Evolutionary conservation across 2,888 invertebrate genomes (phyloP).

Genomic region (Synanthedon vespiformis): DNA sequence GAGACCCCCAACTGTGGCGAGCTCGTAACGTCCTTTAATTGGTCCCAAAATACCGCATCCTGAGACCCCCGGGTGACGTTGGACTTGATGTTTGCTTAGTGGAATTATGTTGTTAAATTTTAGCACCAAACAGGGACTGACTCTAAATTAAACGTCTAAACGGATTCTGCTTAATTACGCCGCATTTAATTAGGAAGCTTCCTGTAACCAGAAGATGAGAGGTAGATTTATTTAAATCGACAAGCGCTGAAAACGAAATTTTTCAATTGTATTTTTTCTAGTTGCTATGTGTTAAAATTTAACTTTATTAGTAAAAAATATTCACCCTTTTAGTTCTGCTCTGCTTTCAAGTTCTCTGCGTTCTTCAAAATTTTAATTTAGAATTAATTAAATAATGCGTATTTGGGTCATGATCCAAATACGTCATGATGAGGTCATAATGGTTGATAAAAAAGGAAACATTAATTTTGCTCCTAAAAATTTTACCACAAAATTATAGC

Average conservation of each 20-base stretch:
- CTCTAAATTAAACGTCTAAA: constrained; percentile 6
- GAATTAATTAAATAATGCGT: too few species aligned
- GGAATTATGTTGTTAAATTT: constrained; percentile 10
- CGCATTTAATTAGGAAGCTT: constrained; percentile 5
- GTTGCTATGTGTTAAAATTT: too few species aligned
- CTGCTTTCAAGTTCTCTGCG: too few species aligned
- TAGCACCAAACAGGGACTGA: constrained; percentile 4
- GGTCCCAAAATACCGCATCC: constrained; percentile 30
- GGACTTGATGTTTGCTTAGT: constrained; percentile 8
- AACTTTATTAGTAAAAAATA: too few species aligned
- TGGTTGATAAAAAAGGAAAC: too few species aligned
- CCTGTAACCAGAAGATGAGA: not conserved
- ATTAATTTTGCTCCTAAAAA: too few species aligned
- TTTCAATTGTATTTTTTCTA: too few species aligned
- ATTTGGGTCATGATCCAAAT: too few species aligned
- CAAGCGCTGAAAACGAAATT: not conserved
- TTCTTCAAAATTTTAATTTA: too few species aligned
- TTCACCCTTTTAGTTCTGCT: too few species aligned
- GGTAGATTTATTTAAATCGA: not conserved
- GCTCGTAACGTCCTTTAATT: constrained; percentile 27
- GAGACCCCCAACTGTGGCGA: constrained; percentile 21
- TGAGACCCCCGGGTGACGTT: constrained; percentile 6
- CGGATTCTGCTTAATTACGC: constrained; percentile 6
- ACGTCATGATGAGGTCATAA: too few species aligned
- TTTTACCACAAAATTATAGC: too few species aligned